A percentile compares a stretch with the other conserved stretches of the same genome.
phyloP scores from a whole-genome alignment of 1,140 invertebrate genomes.

The Drosophila miranda region DNA sequence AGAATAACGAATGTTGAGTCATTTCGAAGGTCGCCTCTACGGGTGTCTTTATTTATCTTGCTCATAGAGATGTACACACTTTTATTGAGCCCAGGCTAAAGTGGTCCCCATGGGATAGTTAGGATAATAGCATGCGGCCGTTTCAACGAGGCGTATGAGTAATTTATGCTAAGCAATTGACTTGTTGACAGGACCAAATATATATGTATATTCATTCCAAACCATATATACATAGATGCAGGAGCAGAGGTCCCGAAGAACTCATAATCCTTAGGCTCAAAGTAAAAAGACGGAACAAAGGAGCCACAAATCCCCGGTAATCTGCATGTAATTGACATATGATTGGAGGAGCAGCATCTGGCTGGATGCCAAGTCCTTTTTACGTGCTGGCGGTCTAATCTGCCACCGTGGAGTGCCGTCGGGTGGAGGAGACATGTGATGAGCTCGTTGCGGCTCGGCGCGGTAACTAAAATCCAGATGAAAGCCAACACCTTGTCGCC shows the following conservation, averaged over 20 bases:
- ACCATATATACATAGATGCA: constrained; percentile 8
- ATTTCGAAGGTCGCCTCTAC: constrained; percentile 15
- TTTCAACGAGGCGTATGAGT: constrained; percentile 31
- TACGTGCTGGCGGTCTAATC: constrained; percentile 51
- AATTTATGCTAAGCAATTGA: constrained; percentile 55
- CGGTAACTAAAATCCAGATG: constrained; percentile 43
- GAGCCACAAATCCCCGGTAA: constrained; percentile 33
- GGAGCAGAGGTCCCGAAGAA: constrained; percentile 10
- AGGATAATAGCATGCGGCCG: constrained; percentile 22
- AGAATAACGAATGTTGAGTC: constrained; percentile 1
- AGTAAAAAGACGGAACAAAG: constrained; percentile 10
- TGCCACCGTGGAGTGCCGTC: constrained; percentile 17
- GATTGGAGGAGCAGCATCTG: constrained; percentile 53
- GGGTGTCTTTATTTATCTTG: constrained; percentile 27
- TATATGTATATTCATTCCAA: constrained; percentile 5
- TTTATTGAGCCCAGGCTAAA: constrained; percentile 9
- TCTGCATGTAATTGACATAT: constrained; percentile 58
- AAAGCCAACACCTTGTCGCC: constrained; percentile 50
- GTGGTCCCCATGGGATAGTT: constrained; percentile 43
- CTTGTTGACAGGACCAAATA: constrained; percentile 35
- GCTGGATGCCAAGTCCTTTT: constrained; percentile 26
- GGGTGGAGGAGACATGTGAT: constrained; percentile 15
- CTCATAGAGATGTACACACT: constrained; percentile 19
- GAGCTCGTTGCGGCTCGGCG: constrained; percentile 16
- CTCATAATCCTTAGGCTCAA: constrained; percentile 28